Percentiles rank a stretch among this genome's conserved stretches.
phyloP scores from a whole-genome alignment of 1,140 invertebrate species.

The Zaprionus nigranus region DNA sequence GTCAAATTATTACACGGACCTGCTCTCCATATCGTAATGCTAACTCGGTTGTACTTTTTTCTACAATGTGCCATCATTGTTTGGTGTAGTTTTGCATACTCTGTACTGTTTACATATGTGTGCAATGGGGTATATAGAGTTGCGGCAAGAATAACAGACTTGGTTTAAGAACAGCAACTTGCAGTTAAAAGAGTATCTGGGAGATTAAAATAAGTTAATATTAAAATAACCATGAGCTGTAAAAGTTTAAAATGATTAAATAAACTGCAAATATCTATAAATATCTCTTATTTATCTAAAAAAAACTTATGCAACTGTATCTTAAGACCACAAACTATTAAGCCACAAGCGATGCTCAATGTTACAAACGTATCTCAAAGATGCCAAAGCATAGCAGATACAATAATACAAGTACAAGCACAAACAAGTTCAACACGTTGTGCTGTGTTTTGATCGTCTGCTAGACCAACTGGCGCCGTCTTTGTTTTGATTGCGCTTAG shows the following conservation, averaged over 20 bases:
- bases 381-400: background rate
- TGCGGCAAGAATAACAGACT: too few relatives aligned
- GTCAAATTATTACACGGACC: conserved; percentile 53
- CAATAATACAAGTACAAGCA: background rate
- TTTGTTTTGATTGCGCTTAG: background rate
- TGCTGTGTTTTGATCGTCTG: background rate
- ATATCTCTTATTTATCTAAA: too few relatives aligned
- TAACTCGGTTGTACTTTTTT: conserved; percentile 42
- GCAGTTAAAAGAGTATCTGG: background rate
- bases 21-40: conserved; percentile 17
- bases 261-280: too few relatives aligned
- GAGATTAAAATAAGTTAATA: fast-evolving
- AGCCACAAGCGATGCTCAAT: background rate
- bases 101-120: background rate
- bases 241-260: too few relatives aligned
- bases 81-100: conserved; percentile 3
- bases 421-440: background rate
- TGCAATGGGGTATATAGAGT: background rate
- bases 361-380: background rate
- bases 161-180: background rate
- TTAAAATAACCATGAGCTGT: too few relatives aligned
- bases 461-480: background rate
- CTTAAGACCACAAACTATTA: background rate
- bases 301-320: too few relatives aligned
- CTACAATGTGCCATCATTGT: conserved; percentile 17